Evolutionary conservation across 2,113 vertebrate species (phyloP).

Genomic region (Ondatra zibethicus): DNA sequence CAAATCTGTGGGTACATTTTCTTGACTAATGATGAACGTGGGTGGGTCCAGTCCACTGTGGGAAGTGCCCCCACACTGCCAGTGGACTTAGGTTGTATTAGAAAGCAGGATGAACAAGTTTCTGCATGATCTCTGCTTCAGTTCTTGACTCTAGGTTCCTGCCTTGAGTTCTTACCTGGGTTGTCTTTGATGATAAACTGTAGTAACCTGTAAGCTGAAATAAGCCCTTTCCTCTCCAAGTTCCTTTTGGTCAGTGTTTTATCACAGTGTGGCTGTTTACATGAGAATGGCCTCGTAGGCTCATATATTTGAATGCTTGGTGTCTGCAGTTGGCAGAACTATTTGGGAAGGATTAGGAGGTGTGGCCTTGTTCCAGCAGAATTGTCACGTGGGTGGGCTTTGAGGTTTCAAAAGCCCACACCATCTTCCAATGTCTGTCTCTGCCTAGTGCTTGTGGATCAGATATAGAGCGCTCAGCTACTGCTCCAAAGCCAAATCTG

Average conservation of each 20-base stretch:
- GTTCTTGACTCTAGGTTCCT: background rate
- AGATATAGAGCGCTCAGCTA: background rate
- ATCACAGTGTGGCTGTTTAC: background rate
- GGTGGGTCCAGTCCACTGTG: background rate
- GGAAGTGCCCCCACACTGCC: background rate
- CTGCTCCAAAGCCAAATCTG: background rate
- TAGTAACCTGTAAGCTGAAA: background rate
- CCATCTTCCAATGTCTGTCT: background rate
- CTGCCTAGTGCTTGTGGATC: background rate
- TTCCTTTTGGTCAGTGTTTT: background rate
- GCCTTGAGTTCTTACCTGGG: background rate
- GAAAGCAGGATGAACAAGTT: background rate
- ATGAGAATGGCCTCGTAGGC: background rate
- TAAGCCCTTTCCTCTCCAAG: background rate
- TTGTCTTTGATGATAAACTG: background rate
- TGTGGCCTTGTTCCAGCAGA: background rate
- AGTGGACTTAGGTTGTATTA: too few species aligned
- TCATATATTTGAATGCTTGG: background rate
- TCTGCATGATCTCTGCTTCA: background rate
- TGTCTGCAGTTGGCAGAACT: background rate
- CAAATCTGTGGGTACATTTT: background rate
- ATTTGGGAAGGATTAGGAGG: background rate
- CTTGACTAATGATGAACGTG: background rate
- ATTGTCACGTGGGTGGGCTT: background rate
- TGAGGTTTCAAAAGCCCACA: background rate